Conservation (phyloP, 2,113 vertebrate genomes). For the Poecilia latipinna region DNA sequence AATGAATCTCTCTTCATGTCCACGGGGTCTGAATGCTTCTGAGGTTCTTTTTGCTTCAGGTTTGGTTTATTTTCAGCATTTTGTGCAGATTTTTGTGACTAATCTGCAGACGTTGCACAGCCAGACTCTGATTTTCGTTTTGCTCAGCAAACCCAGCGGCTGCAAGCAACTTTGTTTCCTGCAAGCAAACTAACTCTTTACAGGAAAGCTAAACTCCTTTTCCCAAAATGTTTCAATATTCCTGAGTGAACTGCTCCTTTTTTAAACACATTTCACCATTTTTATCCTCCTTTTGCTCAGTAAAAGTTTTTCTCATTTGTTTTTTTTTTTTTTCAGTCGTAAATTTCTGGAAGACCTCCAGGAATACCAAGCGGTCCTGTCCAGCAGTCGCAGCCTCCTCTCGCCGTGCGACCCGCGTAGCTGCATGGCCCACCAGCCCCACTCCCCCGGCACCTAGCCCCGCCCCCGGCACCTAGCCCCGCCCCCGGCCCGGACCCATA, state of each 20-base stretch:
- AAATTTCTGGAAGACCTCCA: conserved; percentile 79
- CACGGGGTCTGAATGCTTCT: not conserved
- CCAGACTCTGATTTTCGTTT: not conserved
- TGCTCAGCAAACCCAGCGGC: conserved; percentile 10
- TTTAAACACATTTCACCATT: not conserved
- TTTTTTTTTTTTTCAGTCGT: conserved; percentile 83
- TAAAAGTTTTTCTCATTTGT: conserved; percentile 32
- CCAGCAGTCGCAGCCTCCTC: conserved; percentile 65
- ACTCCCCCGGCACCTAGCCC: conserved; percentile 81
- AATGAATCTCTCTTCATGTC: too few relatives aligned
- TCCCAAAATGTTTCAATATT: not conserved
- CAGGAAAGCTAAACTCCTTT: not conserved
- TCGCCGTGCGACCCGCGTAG: conserved; percentile 88
- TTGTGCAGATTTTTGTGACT: too few relatives aligned
- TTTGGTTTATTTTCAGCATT: not conserved
- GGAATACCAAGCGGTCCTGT: conserved; percentile 82
- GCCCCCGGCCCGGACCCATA: conserved; percentile 14
- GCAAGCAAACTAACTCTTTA: not conserved
- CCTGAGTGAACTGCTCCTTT: not conserved
- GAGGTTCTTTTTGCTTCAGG: not conserved
- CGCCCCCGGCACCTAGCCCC: conserved; percentile 30
- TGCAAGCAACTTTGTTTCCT: not conserved
- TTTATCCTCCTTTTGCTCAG: not conserved
- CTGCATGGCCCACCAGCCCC: conserved; percentile 85
- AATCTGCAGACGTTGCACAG: not conserved